phyloP scores from a whole-genome alignment of 2,888 invertebrate genomes.

The Pseudococcus viburni region DNA sequence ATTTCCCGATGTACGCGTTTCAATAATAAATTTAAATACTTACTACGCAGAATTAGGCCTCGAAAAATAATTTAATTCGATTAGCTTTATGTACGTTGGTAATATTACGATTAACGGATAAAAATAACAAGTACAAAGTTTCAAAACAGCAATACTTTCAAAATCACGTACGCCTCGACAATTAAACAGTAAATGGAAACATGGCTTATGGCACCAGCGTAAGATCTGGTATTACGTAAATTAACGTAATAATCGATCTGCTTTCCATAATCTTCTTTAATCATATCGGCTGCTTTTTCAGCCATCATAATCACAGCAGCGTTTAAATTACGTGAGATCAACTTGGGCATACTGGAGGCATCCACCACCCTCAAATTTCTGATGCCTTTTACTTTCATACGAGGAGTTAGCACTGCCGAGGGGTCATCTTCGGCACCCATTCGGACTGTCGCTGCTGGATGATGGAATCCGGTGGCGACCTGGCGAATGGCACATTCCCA shows the following conservation, averaged over 20 bases:
- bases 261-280: constrained; percentile 70
- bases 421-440: constrained; percentile 70
- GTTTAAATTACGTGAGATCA: constrained; percentile 71
- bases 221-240: neutral
- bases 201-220: neutral
- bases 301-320: constrained; percentile 70
- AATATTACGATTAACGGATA: neutral
- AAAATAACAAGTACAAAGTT: constrained; percentile 20
- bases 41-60: neutral
- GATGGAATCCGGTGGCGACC: constrained; percentile 69
- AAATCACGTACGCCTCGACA: neutral
- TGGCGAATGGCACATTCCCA: constrained; percentile 69
- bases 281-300: constrained; percentile 69
- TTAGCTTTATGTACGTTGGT: neutral
- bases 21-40: neutral
- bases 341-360: constrained; percentile 71
- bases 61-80: neutral
- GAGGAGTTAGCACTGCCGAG: constrained; percentile 70
- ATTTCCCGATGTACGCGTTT: neutral
- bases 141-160: neutral
- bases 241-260: constrained; percentile 14
- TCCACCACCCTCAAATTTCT: constrained; percentile 71
- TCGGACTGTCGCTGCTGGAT: constrained; percentile 70
- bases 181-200: neutral
- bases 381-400: constrained; percentile 70